These are phyloP conservation scores for Gavialis gangeticus DNA, from an alignment of 2,113 vertebrate genomes.

Conservation along the genomic window DNA sequence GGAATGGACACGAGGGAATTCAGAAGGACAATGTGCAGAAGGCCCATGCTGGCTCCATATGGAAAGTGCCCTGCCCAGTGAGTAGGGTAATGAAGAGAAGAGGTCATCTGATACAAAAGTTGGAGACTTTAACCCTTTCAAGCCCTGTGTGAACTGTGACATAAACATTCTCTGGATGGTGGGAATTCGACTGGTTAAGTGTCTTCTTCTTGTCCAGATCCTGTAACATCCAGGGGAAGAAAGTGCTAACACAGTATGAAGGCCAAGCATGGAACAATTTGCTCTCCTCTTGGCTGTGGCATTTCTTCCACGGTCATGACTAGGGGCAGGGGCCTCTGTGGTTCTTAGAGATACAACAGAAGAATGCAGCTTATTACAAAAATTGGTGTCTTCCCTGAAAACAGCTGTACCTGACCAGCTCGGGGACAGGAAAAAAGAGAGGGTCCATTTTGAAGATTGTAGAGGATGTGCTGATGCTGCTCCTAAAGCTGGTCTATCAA, in stretches of 20 bases:
- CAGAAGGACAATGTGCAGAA: slow-evolving; percentile 53
- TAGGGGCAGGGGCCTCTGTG: slow-evolving; percentile 21
- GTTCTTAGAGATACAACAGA: slow-evolving; percentile 1
- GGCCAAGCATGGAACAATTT: slow-evolving; percentile 73
- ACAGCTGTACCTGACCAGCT: slow-evolving; percentile 49
- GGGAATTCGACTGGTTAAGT: slow-evolving; percentile 73
- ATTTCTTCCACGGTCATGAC: slow-evolving; percentile 1
- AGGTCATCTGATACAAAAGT: slow-evolving; percentile 56
- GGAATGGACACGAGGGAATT: slow-evolving; percentile 69
- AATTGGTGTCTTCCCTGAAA: slow-evolving; percentile 63
- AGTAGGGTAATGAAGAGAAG: slow-evolving; percentile 77
- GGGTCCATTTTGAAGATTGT: slow-evolving; percentile 73
- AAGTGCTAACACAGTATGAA: slow-evolving; percentile 85
- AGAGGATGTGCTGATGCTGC: neutral
- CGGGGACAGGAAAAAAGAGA: slow-evolving; percentile 77
- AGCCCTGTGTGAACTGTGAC: slow-evolving; percentile 77
- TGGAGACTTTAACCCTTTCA: slow-evolving; percentile 72
- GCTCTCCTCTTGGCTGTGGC: slow-evolving; percentile 53
- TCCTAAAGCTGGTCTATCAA: slow-evolving; percentile 14
- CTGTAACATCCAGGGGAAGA: slow-evolving; percentile 85
- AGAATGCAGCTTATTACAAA: slow-evolving; percentile 31
- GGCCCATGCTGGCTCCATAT: slow-evolving; percentile 82
- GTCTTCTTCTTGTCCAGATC: slow-evolving; percentile 82
- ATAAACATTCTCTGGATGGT: slow-evolving; percentile 78
- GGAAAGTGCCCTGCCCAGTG: slow-evolving; percentile 78